Conservation (phyloP, 1,140 invertebrate species). For the Drosophila setifemur region DNA sequence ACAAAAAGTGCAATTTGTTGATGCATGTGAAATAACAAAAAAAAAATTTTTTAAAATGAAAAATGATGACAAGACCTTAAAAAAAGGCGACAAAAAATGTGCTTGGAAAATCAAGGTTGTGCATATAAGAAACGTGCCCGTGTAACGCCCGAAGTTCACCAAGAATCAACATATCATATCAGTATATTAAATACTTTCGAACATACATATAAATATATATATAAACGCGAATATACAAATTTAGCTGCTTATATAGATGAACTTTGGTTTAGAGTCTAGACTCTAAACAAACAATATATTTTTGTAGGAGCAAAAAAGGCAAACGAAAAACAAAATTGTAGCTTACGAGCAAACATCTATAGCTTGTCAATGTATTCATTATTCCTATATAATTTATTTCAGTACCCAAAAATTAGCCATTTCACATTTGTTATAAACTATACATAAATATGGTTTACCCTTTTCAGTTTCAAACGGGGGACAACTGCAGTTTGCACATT, state of each 20-base stretch:
- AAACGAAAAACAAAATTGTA: neutral
- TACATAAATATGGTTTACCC: too few species aligned
- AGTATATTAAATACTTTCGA: neutral
- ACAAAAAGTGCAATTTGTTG: conserved; percentile 52
- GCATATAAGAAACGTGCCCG: conserved; percentile 61
- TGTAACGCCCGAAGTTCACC: conserved; percentile 36
- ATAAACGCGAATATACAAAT: neutral
- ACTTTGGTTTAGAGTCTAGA: conserved; percentile 19
- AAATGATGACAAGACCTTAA: conserved; percentile 47
- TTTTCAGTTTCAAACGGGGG: too few species aligned
- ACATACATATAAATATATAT: neutral
- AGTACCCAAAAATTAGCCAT: too few species aligned
- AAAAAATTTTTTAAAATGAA: conserved; percentile 12
- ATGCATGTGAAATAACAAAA: conserved; percentile 58
- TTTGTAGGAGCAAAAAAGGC: conserved; percentile 4
- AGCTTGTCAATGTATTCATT: neutral
- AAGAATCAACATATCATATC: conserved; percentile 15
- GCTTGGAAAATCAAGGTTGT: conserved; percentile 70
- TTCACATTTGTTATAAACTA: too few species aligned
- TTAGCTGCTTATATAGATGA: conserved; percentile 28
- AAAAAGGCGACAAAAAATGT: conserved; percentile 42
- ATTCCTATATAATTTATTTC: too few species aligned
- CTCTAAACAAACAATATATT: conserved; percentile 44
- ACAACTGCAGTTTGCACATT: neutral
- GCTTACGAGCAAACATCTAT: neutral